Evolutionary conservation across 2,113 vertebrate genomes (phyloP).

Genomic region (Alethe diademata): DNA sequence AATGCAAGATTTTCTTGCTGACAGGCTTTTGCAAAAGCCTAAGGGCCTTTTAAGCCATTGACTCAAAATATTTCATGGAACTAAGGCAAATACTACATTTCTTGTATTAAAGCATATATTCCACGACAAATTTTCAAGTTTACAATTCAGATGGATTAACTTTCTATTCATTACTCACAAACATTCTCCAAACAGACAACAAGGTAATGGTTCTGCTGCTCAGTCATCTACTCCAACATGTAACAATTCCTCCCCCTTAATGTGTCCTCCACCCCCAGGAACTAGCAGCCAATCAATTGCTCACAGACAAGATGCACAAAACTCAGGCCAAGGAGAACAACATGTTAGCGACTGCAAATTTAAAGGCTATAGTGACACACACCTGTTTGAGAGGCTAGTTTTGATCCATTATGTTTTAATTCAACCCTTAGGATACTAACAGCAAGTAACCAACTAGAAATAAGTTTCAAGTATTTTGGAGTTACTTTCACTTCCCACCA

Average conservation of each 20-base stretch:
- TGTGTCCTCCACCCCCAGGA: neutral
- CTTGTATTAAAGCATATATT: neutral
- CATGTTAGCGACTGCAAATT: neutral
- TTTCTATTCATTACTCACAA: neutral
- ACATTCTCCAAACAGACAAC: neutral
- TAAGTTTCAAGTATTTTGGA: neutral
- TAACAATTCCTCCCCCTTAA: neutral
- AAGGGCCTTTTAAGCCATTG: neutral
- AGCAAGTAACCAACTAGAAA: neutral
- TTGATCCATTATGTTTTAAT: neutral
- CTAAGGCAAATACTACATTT: neutral
- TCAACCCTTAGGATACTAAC: neutral
- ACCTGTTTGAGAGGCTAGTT: neutral
- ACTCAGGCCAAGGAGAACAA: neutral
- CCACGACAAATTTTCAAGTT: neutral
- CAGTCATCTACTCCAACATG: neutral
- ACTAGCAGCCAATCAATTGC: neutral
- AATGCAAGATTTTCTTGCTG: neutral
- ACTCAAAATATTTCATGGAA: neutral
- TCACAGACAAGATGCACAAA: neutral
- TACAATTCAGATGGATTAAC: neutral
- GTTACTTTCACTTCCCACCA: accelerated
- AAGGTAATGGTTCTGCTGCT: neutral
- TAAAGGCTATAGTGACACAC: neutral
- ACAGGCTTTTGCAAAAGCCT: neutral